Conservation (phyloP, 2,888 invertebrate species). For the Cephus rjabovi region DNA sequence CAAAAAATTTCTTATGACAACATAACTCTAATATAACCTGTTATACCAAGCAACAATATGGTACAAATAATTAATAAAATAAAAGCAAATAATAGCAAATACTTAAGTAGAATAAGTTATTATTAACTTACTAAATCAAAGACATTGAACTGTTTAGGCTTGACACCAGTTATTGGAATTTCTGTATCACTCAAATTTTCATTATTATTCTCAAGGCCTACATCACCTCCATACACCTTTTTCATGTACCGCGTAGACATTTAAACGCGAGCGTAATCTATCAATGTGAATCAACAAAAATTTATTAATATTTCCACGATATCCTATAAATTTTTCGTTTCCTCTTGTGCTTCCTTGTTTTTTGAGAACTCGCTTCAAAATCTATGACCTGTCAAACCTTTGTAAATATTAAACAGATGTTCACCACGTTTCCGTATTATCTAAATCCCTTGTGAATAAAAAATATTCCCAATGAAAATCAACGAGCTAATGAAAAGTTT, state of each 20-base stretch:
- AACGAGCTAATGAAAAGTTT: too few relatives aligned
- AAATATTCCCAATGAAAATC: too few relatives aligned
- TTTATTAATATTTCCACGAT: too few relatives aligned
- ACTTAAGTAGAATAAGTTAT: conserved; percentile 10
- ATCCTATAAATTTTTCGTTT: too few relatives aligned
- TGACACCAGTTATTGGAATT: conserved; percentile 67
- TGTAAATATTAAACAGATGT: too few relatives aligned
- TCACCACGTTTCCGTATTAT: too few relatives aligned
- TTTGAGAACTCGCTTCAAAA: too few relatives aligned
- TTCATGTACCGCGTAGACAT: conserved; percentile 78
- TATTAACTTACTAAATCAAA: conserved; percentile 76
- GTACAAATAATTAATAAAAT: not conserved
- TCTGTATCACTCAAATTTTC: conserved; percentile 70
- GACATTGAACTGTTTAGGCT: conserved; percentile 73
- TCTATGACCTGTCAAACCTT: too few relatives aligned
- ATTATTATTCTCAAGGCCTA: conserved; percentile 68
- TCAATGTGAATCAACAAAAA: too few relatives aligned
- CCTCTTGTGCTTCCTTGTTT: too few relatives aligned
- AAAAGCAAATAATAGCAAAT: not conserved
- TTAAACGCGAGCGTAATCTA: conserved; percentile 7
- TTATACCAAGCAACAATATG: not conserved
- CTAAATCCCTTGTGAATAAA: too few relatives aligned
- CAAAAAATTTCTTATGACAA: conserved; percentile 17
- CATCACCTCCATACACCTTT: conserved; percentile 74
- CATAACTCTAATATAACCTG: conserved; percentile 5